Evolutionary conservation across 2,888 invertebrate species (phyloP).

Genomic region (Mantis religiosa): DNA sequence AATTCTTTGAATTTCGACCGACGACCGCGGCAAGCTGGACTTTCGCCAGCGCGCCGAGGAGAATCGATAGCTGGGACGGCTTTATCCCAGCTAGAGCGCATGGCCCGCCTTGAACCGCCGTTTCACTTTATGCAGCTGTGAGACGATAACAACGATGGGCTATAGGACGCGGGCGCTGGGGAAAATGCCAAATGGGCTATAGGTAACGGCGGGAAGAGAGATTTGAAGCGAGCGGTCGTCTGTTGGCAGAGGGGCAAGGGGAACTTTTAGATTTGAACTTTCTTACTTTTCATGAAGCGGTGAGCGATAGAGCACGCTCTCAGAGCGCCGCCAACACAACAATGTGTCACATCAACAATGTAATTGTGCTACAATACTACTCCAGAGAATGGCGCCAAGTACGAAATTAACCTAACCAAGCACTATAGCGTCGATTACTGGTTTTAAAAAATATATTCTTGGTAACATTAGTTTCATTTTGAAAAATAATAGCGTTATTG

Average conservation of each 20-base stretch:
- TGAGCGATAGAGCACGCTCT: slow-evolving; percentile 21
- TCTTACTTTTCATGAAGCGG: slow-evolving; percentile 20
- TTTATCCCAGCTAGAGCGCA: slow-evolving; percentile 16
- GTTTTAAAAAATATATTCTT: neutral
- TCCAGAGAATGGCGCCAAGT: neutral
- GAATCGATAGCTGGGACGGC: slow-evolving; percentile 24
- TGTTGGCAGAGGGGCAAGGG: slow-evolving; percentile 23
- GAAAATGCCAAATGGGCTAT: slow-evolving; percentile 48
- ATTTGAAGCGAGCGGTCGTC: slow-evolving; percentile 31
- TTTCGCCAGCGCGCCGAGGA: slow-evolving; percentile 42
- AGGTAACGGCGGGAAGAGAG: slow-evolving; percentile 36
- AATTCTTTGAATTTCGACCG: slow-evolving; percentile 46
- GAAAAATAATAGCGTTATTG: neutral
- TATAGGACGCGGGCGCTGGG: slow-evolving; percentile 43
- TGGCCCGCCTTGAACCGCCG: slow-evolving; percentile 28
- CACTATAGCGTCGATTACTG: neutral
- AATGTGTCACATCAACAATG: neutral
- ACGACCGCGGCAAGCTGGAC: slow-evolving; percentile 37
- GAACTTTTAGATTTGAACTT: slow-evolving; percentile 25
- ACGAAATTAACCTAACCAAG: too few species aligned
- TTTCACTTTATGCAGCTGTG: slow-evolving; percentile 49
- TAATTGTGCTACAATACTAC: neutral
- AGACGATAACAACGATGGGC: slow-evolving; percentile 51
- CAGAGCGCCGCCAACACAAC: neutral
- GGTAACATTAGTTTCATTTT: neutral